A percentile compares a stretch with the other conserved stretches of the same genome.
Conservation (phyloP, 2,113 vertebrate species). For the Chaenocephalus aceratus region DNA sequence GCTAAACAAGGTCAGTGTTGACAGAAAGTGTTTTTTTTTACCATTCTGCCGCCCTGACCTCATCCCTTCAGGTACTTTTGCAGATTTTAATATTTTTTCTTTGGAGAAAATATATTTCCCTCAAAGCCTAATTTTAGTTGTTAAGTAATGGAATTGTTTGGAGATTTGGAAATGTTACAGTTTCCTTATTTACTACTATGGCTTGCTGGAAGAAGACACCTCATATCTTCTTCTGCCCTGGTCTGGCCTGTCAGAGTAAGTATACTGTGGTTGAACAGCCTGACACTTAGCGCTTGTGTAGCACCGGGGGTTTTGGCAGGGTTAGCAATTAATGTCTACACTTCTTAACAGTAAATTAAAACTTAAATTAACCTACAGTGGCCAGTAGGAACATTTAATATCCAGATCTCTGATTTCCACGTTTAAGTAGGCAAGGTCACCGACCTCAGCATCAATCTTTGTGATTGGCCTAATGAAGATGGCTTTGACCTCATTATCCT, state of each 20-base stretch:
- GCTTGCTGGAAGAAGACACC: neutral
- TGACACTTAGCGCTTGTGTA: conserved; percentile 12
- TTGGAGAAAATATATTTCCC: too few species aligned
- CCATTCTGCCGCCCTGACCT: too few species aligned
- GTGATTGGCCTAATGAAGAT: conserved; percentile 89
- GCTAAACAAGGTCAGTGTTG: too few species aligned
- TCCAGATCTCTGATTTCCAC: conserved; percentile 61
- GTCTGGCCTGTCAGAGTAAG: neutral
- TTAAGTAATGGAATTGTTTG: too few species aligned
- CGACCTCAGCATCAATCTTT: conserved; percentile 87
- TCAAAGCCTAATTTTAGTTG: too few species aligned
- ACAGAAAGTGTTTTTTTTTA: too few species aligned
- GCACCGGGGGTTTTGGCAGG: conserved; percentile 5
- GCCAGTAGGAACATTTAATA: conserved; percentile 59
- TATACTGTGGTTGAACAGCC: neutral
- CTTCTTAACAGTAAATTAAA: conserved; percentile 58
- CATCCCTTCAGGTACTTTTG: too few species aligned
- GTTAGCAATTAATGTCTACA: conserved; percentile 26
- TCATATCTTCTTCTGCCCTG: neutral
- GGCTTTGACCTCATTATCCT: conserved; percentile 80
- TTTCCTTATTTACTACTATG: neutral
- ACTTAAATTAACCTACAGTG: conserved; percentile 46
- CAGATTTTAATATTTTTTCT: too few species aligned
- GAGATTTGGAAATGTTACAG: too few species aligned
- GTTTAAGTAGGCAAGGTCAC: conserved; percentile 63